Conservation (phyloP, 1,140 invertebrate species). For the Lordiphosa clarofinis region DNA sequence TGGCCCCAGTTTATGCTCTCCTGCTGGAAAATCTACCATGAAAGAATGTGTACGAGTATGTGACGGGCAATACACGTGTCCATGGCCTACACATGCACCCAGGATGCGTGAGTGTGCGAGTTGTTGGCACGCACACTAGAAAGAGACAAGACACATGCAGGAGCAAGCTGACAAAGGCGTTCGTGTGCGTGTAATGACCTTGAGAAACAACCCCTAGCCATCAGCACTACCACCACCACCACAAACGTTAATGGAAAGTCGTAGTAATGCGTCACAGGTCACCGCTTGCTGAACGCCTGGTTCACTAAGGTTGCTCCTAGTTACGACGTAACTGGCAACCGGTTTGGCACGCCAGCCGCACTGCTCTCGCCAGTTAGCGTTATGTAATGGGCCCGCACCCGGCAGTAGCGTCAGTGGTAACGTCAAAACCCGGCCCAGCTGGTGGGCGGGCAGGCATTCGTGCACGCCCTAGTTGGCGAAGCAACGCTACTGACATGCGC, state of each 20-base stretch:
- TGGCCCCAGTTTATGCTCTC: conserved; percentile 42
- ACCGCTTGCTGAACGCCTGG: conserved; percentile 52
- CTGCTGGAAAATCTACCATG: conserved; percentile 69
- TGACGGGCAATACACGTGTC: conserved; percentile 50
- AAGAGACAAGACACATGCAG: conserved; percentile 25
- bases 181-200: conserved; percentile 32
- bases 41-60: conserved; percentile 78
- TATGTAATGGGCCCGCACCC: conserved; percentile 50
- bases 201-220: conserved; percentile 32
- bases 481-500: conserved; percentile 43
- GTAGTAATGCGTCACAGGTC: conserved; percentile 49
- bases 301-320: conserved; percentile 77
- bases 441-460: conserved; percentile 28
- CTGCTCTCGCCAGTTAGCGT: conserved; percentile 41
- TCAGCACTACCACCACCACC: neutral
- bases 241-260: conserved; percentile 52
- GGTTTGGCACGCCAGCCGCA: conserved; percentile 35
- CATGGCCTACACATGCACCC: conserved; percentile 21
- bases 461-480: conserved; percentile 43
- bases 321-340: conserved; percentile 80
- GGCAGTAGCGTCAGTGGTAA: conserved; percentile 32
- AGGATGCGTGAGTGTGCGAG: conserved; percentile 35
- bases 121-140: conserved; percentile 22
- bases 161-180: neutral
- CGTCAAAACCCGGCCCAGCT: conserved; percentile 56